Evolutionary conservation across 2,888 invertebrate genomes (phyloP).

Genomic region (Leptogaster cylindrica): DNA sequence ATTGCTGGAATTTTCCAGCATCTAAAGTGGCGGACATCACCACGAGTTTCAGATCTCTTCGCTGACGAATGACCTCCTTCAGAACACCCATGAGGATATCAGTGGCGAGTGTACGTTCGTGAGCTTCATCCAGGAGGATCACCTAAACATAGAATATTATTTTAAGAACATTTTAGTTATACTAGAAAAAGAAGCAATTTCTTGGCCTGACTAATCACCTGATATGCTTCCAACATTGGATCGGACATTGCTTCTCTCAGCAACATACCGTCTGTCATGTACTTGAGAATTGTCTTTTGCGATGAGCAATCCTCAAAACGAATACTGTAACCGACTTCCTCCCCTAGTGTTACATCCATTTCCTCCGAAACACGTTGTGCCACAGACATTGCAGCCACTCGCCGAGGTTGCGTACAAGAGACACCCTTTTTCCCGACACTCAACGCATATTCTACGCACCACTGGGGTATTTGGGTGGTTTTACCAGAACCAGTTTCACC

Average conservation of each 20-base stretch:
- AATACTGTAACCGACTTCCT: constrained; percentile 95
- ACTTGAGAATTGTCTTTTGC: constrained; percentile 90
- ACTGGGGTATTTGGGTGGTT: constrained; percentile 99
- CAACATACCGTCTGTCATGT: constrained; percentile 99
- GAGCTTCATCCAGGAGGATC: constrained; percentile 94
- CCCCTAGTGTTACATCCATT: constrained; percentile 94
- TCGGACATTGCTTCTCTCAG: constrained; percentile 99
- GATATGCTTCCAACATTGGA: constrained; percentile 95
- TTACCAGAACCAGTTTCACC: constrained; percentile 99
- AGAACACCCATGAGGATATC: constrained; percentile 99
- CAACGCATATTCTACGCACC: constrained; percentile 82
- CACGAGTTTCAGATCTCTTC: constrained; percentile 92
- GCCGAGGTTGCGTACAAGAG: constrained; percentile 94
- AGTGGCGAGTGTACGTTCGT: constrained; percentile 97
- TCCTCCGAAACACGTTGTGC: constrained; percentile 99
- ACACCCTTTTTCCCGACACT: constrained; percentile 77
- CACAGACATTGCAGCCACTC: constrained; percentile 99
- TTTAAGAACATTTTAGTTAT: not conserved
- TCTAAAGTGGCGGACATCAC: constrained; percentile 99
- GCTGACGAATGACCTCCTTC: constrained; percentile 89
- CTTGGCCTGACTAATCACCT: too few relatives aligned
- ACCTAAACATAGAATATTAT: too few relatives aligned
- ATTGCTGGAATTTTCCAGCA: constrained; percentile 98
- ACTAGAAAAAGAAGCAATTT: constrained; percentile 64
- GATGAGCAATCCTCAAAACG: constrained; percentile 99